Conservation (phyloP, 2,797 vertebrate genomes). For the Sebastes hubbsi region DNA sequence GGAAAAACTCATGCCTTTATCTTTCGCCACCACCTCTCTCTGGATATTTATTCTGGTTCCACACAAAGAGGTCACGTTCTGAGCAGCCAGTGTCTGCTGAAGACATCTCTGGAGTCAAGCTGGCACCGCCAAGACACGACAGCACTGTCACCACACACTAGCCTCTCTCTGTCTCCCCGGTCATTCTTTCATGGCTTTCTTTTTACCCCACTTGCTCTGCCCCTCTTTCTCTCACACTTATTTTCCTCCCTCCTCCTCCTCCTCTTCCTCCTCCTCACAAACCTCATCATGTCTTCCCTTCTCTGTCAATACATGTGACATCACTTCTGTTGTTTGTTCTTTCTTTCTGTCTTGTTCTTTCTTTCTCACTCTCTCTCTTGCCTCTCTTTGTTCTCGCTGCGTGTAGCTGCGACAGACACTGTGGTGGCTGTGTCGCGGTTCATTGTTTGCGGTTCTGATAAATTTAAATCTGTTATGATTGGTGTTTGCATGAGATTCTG, state of each 20-base stretch:
- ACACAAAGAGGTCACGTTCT: constrained; percentile 43
- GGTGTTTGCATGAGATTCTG: constrained; percentile 33
- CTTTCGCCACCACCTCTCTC: constrained; percentile 18
- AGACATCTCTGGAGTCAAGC: constrained; percentile 69
- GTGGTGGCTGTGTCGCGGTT: constrained; percentile 2
- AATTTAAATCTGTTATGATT: constrained; percentile 30
- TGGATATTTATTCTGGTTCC: constrained; percentile 25
- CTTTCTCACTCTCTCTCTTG: constrained; percentile 15
- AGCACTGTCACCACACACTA: constrained; percentile 51
- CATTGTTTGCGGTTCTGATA: constrained; percentile 38
- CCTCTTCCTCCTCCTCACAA: neutral
- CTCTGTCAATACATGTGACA: constrained; percentile 62
- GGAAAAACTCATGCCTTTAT: constrained; percentile 12
- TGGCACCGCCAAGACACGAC: constrained; percentile 68
- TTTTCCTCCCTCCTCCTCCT: neutral
- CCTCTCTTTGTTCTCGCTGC: constrained; percentile 42
- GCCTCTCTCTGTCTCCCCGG: constrained; percentile 38
- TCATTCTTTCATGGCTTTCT: constrained; percentile 20
- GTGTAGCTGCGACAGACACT: constrained; percentile 23
- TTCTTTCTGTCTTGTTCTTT: constrained; percentile 47
- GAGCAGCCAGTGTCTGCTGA: constrained; percentile 62
- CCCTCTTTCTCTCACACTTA: constrained; percentile 20
- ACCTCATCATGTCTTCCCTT: constrained; percentile 42
- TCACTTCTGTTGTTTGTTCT: constrained; percentile 62
- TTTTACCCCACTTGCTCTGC: constrained; percentile 36